phyloP scores from a whole-genome alignment of 2,888 invertebrate species.

The Pachymerium ferrugineum region DNA sequence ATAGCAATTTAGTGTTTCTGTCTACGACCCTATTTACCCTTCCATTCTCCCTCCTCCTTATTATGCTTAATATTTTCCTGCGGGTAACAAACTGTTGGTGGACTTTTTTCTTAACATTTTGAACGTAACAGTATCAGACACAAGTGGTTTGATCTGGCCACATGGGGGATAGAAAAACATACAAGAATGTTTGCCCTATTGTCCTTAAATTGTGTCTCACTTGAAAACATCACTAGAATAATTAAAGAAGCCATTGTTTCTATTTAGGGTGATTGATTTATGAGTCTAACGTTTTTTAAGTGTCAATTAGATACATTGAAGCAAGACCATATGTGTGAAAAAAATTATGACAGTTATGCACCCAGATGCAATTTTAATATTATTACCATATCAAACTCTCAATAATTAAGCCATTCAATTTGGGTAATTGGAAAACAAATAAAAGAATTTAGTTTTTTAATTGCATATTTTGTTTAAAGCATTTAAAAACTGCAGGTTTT shows the following conservation, averaged over 20 bases:
- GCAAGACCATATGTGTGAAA: neutral
- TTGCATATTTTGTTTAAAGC: neutral
- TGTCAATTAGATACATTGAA: constrained; percentile 14
- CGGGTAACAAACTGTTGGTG: too few relatives aligned
- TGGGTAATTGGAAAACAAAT: neutral
- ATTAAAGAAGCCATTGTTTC: constrained; percentile 22
- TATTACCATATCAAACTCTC: neutral
- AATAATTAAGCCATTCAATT: neutral
- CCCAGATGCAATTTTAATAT: neutral
- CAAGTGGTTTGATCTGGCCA: too few relatives aligned
- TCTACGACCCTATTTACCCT: neutral
- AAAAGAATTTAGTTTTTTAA: neutral
- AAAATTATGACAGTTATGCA: neutral
- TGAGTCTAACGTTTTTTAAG: neutral
- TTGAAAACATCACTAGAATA: neutral
- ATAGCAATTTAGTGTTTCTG: neutral
- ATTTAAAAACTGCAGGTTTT: too few relatives aligned
- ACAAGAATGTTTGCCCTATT: neutral
- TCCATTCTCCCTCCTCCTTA: neutral
- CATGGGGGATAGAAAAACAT: too few relatives aligned
- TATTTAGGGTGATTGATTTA: constrained; percentile 19
- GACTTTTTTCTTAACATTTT: too few relatives aligned
- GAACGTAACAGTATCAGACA: too few relatives aligned
- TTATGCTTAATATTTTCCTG: too few relatives aligned
- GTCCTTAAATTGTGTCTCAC: neutral